These are phyloP conservation scores for Ceratina japonica DNA, from an alignment of 1,140 invertebrate genomes.

Conservation along the genomic window DNA sequence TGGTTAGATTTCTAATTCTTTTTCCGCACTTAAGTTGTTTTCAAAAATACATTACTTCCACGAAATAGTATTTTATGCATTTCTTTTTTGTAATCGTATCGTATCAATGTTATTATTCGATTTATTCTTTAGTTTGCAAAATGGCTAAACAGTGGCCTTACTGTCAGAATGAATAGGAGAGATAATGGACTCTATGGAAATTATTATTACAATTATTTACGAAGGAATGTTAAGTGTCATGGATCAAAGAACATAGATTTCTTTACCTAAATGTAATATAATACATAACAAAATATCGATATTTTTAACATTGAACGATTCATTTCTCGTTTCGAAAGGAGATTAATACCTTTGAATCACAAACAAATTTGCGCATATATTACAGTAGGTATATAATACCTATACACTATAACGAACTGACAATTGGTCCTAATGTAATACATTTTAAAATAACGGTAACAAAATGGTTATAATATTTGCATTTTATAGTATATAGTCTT, in stretches of 20 bases:
- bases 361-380: constrained; percentile 24
- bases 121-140: constrained; percentile 15
- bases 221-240: constrained; percentile 40
- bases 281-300: neutral
- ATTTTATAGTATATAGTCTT: constrained; percentile 50
- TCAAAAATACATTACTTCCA: constrained; percentile 20
- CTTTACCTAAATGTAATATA: constrained; percentile 11
- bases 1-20: neutral
- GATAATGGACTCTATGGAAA: constrained; percentile 31
- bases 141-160: constrained; percentile 41
- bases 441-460: constrained; percentile 23
- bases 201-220: constrained; percentile 16
- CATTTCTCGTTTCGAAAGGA: constrained; percentile 10
- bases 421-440: constrained; percentile 49
- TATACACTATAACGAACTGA: constrained; percentile 45
- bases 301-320: constrained; percentile 26
- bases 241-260: constrained; percentile 13
- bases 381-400: constrained; percentile 32
- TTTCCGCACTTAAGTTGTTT: neutral
- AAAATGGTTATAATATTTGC: constrained; percentile 47
- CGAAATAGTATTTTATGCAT: constrained; percentile 30
- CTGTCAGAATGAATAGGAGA: constrained; percentile 29
- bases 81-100: constrained; percentile 18
- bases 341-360: constrained; percentile 18
- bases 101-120: neutral